These are phyloP conservation scores for Sitobion miscanthi DNA, from an alignment of 1,140 invertebrate species.

Conservation along the genomic window DNA sequence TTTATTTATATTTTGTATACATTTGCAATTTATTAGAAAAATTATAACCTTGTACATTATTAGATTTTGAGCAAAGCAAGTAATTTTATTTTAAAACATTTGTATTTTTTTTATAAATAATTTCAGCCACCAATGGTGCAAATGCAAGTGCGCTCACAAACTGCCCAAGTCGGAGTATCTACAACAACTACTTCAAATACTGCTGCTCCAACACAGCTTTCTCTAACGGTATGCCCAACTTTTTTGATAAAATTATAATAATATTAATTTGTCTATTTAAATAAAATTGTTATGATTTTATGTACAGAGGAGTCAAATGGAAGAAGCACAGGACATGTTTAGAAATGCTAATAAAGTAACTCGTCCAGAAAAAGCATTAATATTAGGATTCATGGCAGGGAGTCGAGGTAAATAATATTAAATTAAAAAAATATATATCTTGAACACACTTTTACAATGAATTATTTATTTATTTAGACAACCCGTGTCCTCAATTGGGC, in stretches of 20 bases:
- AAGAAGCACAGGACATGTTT: constrained; percentile 98
- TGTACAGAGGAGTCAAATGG: constrained; percentile 88
- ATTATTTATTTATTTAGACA: constrained; percentile 72
- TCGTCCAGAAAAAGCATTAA: constrained; percentile 93
- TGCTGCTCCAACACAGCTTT: constrained; percentile 49
- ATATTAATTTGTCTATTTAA: neutral
- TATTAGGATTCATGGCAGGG: constrained; percentile 97
- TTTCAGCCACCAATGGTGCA: constrained; percentile 44
- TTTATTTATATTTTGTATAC: neutral
- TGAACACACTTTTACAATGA: neutral
- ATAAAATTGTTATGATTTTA: constrained; percentile 58
- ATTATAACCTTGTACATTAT: neutral
- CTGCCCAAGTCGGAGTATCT: constrained; percentile 37
- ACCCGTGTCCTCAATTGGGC: constrained; percentile 91
- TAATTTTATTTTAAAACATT: neutral
- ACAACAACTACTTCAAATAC: constrained; percentile 60
- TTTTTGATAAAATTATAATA: neutral
- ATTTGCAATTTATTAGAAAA: neutral
- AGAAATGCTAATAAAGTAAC: constrained; percentile 93
- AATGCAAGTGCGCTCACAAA: constrained; percentile 49
- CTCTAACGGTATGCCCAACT: constrained; percentile 10
- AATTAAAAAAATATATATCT: neutral
- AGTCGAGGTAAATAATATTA: constrained; percentile 73
- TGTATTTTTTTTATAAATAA: neutral
- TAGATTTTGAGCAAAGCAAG: neutral